Evolutionary conservation across 53 echinoderm and acorn worm genomes (phyloP).

Genomic region (Glandiceps talaboti): DNA sequence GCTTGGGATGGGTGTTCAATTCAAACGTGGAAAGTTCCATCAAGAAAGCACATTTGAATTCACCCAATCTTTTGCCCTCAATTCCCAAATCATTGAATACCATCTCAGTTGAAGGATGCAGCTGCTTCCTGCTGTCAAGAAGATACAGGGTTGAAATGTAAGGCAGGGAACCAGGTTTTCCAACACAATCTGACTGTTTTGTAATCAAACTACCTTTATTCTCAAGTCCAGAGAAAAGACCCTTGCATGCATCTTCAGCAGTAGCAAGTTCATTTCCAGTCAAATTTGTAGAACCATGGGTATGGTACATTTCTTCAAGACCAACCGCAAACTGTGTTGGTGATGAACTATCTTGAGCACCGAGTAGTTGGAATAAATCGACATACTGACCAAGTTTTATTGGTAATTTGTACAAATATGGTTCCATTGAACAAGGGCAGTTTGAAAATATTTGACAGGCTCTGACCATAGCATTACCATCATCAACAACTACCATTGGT

Average conservation of each 20-base stretch:
- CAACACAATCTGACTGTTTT: background rate
- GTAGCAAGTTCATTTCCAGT: background rate
- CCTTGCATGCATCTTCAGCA: background rate
- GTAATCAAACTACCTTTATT: background rate
- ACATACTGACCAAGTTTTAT: background rate
- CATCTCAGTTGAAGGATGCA: background rate
- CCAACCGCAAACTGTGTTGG: background rate
- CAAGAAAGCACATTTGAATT: background rate
- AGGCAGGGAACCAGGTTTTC: background rate
- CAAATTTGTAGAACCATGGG: background rate
- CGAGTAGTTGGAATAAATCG: background rate
- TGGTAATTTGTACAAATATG: background rate
- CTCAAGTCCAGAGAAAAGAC: background rate
- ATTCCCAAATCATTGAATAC: background rate
- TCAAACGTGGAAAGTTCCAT: background rate
- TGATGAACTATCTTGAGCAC: background rate
- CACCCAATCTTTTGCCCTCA: background rate
- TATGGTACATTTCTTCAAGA: background rate
- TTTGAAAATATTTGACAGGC: background rate
- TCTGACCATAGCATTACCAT: background rate
- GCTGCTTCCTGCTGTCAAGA: background rate
- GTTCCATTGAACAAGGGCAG: background rate
- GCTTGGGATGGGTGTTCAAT: background rate
- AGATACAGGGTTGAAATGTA: background rate
- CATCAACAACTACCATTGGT: background rate